These are phyloP conservation scores for Brachyptera risi DNA, from an alignment of 2,888 invertebrate species.

Conservation along the genomic window DNA sequence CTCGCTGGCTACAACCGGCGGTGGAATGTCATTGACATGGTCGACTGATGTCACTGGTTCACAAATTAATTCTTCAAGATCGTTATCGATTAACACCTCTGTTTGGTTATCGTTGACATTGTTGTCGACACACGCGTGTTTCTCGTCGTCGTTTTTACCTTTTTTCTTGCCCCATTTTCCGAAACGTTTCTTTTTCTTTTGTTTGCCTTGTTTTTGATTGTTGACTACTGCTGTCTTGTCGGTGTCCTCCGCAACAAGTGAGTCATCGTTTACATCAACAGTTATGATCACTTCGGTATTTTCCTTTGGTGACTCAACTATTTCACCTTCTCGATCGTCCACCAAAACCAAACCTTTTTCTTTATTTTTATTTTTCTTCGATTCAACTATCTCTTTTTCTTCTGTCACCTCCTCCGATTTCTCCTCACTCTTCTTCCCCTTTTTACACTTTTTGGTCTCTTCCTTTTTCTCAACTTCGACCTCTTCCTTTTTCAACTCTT, in stretches of 20 bases:
- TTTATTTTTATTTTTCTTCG: constrained; percentile 9
- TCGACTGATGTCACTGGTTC: neutral
- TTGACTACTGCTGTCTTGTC: neutral
- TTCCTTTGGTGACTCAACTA: neutral
- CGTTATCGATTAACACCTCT: too few relatives aligned
- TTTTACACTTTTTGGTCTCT: constrained; percentile 3
- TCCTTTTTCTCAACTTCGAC: neutral
- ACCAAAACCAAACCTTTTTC: constrained; percentile 6
- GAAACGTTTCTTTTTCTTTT: constrained; percentile 3
- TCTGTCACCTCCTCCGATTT: constrained; percentile 10
- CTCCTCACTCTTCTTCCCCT: constrained; percentile 7
- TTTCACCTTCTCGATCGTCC: too few relatives aligned
- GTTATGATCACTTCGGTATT: neutral
- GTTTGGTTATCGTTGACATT: neutral
- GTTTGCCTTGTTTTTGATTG: neutral
- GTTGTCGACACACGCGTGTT: neutral
- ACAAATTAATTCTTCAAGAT: too few relatives aligned
- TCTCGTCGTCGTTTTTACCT: neutral
- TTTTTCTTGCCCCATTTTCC: constrained; percentile 24
- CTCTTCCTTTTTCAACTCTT: neutral
- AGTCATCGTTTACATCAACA: neutral
- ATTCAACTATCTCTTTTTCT: neutral
- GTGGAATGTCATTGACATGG: neutral
- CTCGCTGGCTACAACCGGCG: neutral
- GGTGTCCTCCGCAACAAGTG: neutral